Base-by-base conservation (phyloP, 1,140 invertebrate species). In the Heliothis virescens region DNA sequence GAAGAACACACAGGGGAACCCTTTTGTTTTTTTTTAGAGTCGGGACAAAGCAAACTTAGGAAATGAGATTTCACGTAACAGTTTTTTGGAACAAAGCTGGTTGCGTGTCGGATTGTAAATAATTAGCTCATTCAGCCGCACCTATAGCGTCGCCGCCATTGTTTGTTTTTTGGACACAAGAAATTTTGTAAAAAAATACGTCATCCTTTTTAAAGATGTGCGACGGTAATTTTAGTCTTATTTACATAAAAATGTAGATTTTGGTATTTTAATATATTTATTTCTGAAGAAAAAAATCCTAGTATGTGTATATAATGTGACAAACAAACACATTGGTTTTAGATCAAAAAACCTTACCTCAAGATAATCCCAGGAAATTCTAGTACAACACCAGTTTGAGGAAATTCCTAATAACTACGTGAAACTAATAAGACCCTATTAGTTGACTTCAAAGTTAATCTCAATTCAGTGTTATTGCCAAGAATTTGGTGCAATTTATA, bases 41-140 rank as follows among this genome's bases (percentile, higher is more conserved):
- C 78, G 71, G 84, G 83, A 91, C 89, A 88, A 89, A 89, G 86
- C 81, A 83, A 90, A 88, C 79, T 88, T 88, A 88, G 90, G 91
- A 93, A 93, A 93, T 91, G 87, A 86, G 89, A 92, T 91, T 92
- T 90, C 88, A 93, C 89, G 90, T 91, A 82, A 87, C 84, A 86
- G 83, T 91, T 91, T 91, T 93, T 92, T 90, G 72, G 80, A 74
- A 79, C 81, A 82, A 87, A 86, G 71, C 73, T 82, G 80, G 84
- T 89, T 85, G 89, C 92, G 91, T 93, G 89, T 86, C 92, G 86
- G 85, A 93, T 92, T 85, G 90, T 91, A 91, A 92, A 93, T 93
- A 93, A 93, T 92, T 93, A 92, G 88, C 83, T 87, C 89, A 89
- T 89, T 93, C 86, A 88, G 82, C 79, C 89, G 87, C 86, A 89